phyloP scores from a whole-genome alignment of 2,113 vertebrate genomes.

The Epinephelus lanceolatus region DNA sequence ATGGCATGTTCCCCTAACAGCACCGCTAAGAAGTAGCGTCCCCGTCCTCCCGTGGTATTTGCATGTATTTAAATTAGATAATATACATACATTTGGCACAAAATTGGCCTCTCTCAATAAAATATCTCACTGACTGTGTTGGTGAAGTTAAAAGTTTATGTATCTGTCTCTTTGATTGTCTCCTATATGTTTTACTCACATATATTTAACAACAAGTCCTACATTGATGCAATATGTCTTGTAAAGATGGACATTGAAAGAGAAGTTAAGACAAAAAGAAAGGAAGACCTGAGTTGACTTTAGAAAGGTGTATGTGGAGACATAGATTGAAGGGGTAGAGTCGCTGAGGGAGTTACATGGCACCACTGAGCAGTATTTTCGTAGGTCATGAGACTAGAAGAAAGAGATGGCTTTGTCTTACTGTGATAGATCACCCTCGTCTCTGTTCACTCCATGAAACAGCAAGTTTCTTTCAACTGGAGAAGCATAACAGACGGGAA shows the following conservation, averaged over 20 bases:
- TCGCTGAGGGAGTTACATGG: conserved; percentile 35
- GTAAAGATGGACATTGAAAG: neutral
- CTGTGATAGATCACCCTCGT: conserved; percentile 73
- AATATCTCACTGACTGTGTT: neutral
- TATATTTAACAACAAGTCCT: neutral
- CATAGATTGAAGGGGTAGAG: conserved; percentile 48
- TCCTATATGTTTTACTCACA: neutral
- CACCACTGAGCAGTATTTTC: conserved; percentile 59
- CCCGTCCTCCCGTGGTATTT: no score
- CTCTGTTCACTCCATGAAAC: conserved; percentile 40
- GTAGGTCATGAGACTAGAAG: conserved; percentile 66
- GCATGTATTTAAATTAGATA: no score
- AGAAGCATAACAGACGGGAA: neutral
- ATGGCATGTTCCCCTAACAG: no score
- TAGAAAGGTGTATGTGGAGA: conserved; percentile 27
- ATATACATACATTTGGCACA: no score
- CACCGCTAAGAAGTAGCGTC: no score
- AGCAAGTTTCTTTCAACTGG: conserved; percentile 23
- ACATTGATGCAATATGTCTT: neutral
- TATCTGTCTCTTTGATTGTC: neutral
- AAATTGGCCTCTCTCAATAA: no score
- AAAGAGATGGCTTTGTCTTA: conserved; percentile 73
- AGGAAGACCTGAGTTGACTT: conserved; percentile 14
- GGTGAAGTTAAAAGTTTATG: neutral
- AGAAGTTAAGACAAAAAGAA: neutral